A percentile compares a stretch with the other conserved stretches of the same genome.
phyloP scores from a whole-genome alignment of 2,888 invertebrate genomes.

The Eudemis profundana region DNA sequence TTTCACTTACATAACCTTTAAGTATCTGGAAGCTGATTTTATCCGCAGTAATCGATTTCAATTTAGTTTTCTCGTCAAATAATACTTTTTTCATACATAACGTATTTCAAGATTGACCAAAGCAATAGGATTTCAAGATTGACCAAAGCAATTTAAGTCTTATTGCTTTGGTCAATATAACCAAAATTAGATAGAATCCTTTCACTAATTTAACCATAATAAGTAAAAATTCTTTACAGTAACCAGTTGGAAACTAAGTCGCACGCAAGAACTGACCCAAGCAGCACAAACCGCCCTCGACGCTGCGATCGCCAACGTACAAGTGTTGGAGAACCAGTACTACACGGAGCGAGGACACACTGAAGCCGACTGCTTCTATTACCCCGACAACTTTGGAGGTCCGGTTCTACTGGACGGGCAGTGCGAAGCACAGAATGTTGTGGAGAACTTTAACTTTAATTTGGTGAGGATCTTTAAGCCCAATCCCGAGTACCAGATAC shows the following conservation, averaged over 20 bases:
- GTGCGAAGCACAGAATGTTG: conserved; percentile 57
- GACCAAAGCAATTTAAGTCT: no score
- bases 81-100: no score
- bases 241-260: conserved; percentile 71
- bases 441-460: conserved; percentile 58
- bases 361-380: conserved; percentile 70
- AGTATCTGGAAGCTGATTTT: no score
- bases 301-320: conserved; percentile 54
- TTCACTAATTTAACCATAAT: no score
- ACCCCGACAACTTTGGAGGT: conserved; percentile 72
- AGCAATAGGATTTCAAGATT: no score
- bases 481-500: no score
- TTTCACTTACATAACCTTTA: not conserved
- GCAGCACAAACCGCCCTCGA: conserved; percentile 54
- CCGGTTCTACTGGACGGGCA: conserved; percentile 66
- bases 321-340: conserved; percentile 64
- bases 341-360: conserved; percentile 61
- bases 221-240: conserved; percentile 57
- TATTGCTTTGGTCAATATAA: no score
- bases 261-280: conserved; percentile 52
- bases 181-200: no score
- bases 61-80: no score
- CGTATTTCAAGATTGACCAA: no score
- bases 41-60: no score
- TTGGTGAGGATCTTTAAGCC: conserved; percentile 54